phyloP scores from a whole-genome alignment of 1,140 invertebrate genomes.

The Drosophila oshimai region DNA sequence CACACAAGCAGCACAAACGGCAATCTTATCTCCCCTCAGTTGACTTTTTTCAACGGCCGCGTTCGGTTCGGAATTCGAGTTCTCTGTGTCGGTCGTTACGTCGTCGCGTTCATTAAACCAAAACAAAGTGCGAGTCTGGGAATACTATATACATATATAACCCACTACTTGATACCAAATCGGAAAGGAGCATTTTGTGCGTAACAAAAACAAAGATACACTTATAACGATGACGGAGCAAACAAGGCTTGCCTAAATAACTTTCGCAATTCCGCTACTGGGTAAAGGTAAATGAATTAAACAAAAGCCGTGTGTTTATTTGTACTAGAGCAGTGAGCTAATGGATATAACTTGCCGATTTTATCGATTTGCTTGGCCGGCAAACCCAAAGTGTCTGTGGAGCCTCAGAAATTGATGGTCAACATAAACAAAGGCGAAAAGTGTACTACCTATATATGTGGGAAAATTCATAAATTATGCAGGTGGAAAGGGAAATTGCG shows the following conservation, averaged over 20 bases:
- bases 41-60: constrained; percentile 27
- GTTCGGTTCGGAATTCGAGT: constrained; percentile 38
- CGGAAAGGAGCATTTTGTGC: neutral
- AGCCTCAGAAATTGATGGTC: constrained; percentile 41
- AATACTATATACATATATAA: constrained; percentile 5
- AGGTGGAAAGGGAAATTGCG: constrained; percentile 15
- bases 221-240: constrained; percentile 44
- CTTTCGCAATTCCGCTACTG: constrained; percentile 15
- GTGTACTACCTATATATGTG: neutral
- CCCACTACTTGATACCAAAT: neutral
- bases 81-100: neutral
- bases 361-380: constrained; percentile 52
- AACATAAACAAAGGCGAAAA: constrained; percentile 52
- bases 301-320: constrained; percentile 41
- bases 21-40: constrained; percentile 34
- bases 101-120: neutral
- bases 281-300: constrained; percentile 33
- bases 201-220: constrained; percentile 19
- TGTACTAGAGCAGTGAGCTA: neutral
- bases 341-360: constrained; percentile 2
- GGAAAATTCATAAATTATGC: constrained; percentile 3
- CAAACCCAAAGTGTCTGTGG: constrained; percentile 42
- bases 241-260: constrained; percentile 34
- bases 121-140: constrained; percentile 8
- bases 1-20: neutral